Percentiles rank a stretch among this genome's conserved stretches.
These are phyloP conservation scores for Hylaeus volcanicus DNA, from an alignment of 1,140 invertebrate genomes.

Conservation along the genomic window DNA sequence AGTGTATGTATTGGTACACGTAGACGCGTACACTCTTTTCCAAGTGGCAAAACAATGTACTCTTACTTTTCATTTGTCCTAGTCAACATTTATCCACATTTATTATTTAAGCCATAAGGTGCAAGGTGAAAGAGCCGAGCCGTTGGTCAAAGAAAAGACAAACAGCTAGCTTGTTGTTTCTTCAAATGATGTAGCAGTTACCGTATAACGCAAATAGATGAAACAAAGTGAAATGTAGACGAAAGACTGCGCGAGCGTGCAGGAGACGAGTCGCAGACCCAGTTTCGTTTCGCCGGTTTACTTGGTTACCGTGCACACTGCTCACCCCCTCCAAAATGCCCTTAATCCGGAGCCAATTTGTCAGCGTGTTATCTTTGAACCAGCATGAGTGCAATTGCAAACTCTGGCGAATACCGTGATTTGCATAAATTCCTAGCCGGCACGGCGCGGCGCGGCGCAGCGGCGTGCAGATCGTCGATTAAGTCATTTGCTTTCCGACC, in stretches of 20 bases:
- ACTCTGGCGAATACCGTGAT: conserved; percentile 46
- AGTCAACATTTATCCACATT: no score
- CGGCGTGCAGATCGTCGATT: conserved; percentile 49
- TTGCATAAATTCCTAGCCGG: conserved; percentile 38
- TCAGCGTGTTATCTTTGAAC: conserved; percentile 63
- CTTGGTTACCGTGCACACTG: conserved; percentile 59
- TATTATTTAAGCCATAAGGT: no score
- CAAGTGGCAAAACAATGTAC: no score
- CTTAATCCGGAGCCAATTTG: conserved; percentile 68
- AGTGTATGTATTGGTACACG: no score
- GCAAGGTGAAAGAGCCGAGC: no score
- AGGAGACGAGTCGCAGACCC: conserved; percentile 66
- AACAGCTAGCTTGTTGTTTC: no score
- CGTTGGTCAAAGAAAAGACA: no score
- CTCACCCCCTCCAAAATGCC: conserved; percentile 61
- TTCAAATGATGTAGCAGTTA: no score
- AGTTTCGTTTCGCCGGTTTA: conserved; percentile 61
- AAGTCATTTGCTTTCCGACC: conserved; percentile 46
- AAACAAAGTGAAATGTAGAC: conserved; percentile 9
- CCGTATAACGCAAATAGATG: background rate
- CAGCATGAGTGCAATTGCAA: conserved; percentile 41
- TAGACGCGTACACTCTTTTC: no score
- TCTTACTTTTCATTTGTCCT: no score
- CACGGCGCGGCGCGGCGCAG: no score
- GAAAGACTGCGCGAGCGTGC: background rate